These are phyloP conservation scores for Latrodectus elegans DNA, from an alignment of 2,888 invertebrate species.

Conservation along the genomic window DNA sequence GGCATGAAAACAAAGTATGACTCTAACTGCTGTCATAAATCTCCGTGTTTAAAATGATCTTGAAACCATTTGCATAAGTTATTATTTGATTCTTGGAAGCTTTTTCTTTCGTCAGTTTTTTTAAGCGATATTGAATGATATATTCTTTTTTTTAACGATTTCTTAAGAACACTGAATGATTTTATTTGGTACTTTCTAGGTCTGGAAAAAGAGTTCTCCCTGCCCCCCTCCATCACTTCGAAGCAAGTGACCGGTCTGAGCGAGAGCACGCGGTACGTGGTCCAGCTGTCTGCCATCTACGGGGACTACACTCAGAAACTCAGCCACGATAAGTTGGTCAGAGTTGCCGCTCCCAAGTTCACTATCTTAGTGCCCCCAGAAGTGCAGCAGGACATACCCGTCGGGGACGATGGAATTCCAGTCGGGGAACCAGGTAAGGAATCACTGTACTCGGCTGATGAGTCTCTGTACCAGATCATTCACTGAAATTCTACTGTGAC, in stretches of 20 bases:
- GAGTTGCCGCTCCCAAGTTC: conserved; percentile 63
- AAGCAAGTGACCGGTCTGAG: conserved; percentile 55
- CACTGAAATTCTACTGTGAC: too few species aligned
- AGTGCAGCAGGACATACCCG: conserved; percentile 51
- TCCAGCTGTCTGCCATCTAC: conserved; percentile 65
- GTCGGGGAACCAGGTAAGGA: conserved; percentile 47
- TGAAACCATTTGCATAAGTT: too few species aligned
- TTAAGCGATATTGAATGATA: too few species aligned
- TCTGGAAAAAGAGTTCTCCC: conserved; percentile 55
- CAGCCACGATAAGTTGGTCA: conserved; percentile 45
- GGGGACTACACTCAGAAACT: conserved; percentile 37
- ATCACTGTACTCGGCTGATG: neutral
- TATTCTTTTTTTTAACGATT: neutral
- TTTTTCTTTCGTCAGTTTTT: too few species aligned
- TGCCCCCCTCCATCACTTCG: conserved; percentile 58
- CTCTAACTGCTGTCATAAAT: too few species aligned
- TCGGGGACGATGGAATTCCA: conserved; percentile 57
- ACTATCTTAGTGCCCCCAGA: conserved; percentile 43
- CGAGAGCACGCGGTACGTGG: conserved; percentile 64
- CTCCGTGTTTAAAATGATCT: too few species aligned
- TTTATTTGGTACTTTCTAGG: conserved; percentile 6
- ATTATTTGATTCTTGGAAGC: too few species aligned
- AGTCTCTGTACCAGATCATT: too few species aligned
- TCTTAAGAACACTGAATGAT: neutral
- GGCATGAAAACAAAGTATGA: too few species aligned